Percentiles rank a stretch among this genome's conserved stretches.
phyloP scores from a whole-genome alignment of 2,113 vertebrate species.

The Apodemus sylvaticus region DNA sequence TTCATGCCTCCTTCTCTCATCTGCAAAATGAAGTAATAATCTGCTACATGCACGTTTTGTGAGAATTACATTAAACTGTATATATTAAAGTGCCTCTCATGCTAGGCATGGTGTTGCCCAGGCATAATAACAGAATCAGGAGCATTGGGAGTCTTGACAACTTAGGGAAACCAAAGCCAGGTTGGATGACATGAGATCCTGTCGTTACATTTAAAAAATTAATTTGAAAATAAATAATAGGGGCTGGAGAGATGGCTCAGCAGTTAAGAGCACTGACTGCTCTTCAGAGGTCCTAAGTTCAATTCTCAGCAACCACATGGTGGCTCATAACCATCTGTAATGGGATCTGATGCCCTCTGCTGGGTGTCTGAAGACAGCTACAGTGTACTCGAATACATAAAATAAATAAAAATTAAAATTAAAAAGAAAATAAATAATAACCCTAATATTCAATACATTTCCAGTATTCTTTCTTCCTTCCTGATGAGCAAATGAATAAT shows the following conservation, averaged over 20 bases:
- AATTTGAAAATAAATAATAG: neutral
- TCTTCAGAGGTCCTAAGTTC: no score
- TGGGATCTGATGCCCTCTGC: no score
- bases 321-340: no score
- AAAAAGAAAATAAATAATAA: neutral
- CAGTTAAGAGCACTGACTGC: no score
- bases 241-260: no score
- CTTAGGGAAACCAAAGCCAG: neutral
- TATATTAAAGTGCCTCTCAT: constrained; percentile 31
- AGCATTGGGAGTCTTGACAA: neutral
- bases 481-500: constrained; percentile 1
- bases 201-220: neutral
- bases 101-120: neutral
- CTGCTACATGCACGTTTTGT: neutral
- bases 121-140: neutral
- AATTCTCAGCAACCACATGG: no score
- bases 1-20: neutral
- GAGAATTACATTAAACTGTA: constrained; percentile 24
- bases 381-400: no score
- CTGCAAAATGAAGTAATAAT: constrained; percentile 35
- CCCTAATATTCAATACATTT: neutral
- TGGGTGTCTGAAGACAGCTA: no score
- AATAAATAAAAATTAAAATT: no score
- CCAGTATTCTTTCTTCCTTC: constrained; percentile 37
- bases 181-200: neutral